Evolutionary conservation across 2,888 invertebrate genomes (phyloP).

Genomic region (Urechis unicinctus): DNA sequence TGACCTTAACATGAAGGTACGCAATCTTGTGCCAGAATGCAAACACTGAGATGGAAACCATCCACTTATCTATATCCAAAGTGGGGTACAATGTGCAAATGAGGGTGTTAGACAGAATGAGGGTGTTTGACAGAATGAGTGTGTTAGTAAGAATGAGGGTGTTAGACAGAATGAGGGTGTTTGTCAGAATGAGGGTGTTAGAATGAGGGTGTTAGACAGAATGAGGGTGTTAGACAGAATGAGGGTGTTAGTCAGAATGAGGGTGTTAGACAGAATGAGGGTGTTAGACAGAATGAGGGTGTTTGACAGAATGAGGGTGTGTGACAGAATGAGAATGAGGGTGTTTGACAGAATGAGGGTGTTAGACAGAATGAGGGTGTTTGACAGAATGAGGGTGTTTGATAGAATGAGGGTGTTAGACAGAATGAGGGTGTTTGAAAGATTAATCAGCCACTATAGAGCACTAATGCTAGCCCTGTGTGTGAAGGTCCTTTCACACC

Average conservation of each 20-base stretch:
- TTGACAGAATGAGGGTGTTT: neutral
- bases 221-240: slow-evolving; percentile 3
- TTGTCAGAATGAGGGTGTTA: neutral
- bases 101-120: neutral
- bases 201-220: neutral
- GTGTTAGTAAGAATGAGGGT: neutral
- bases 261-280: neutral
- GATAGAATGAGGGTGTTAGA: neutral
- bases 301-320: neutral
- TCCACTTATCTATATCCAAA: no score
- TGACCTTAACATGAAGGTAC: no score
- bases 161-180: neutral
- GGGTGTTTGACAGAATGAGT: slow-evolving; percentile 2
- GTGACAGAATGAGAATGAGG: neutral
- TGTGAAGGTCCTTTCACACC: no score
- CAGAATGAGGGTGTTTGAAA: neutral
- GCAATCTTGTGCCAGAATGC: no score
- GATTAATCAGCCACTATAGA: neutral
- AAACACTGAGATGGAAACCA: no score
- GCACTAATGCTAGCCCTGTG: no score
- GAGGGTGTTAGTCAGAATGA: neutral
- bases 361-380: neutral
- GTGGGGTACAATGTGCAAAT: no score
- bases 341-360: neutral
- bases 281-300: neutral